Base-by-base conservation (phyloP, 2,113 vertebrate species). In the Lota lota region DNA sequence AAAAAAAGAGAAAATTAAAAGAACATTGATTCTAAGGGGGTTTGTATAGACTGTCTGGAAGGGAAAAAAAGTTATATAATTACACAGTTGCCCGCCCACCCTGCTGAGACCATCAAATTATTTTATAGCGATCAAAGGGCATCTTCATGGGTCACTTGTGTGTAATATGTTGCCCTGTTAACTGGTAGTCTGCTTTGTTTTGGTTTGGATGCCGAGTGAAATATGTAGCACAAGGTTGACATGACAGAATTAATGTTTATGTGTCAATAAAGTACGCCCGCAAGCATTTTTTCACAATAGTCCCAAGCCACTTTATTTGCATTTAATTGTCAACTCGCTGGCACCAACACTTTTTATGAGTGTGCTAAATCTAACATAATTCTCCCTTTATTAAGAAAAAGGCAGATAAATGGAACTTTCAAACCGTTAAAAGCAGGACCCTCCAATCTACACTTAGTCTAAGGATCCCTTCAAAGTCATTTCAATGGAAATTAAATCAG, bases 391-490 rank as follows among this genome's bases (percentile, higher is more conserved):
- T 75, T 72, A 69, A 69, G 40, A 47, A 72, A 78, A 78, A 70
- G 24, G 54, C 63, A 73, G 68, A 70, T 18, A 14, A 22, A 63
- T 63, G 51, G 66, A 51, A 64, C 20, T 66, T 67, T 76, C 17
- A 64, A 64, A 70, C 71, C 75, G 77, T 73, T 72, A 69, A 67
- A 51, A 47, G 53, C 24, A 71, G 79, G 77, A 53, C 57, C 16
- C 0, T 62, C 36, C 54, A 65, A 71, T 74, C 68, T 75, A 68
- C 36, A 59, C 60, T 66, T 83, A 71, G 73, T 61, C 64, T 61
- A 77, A 75, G 65, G 72, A 74, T 73, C 70, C 71, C 79, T 87
- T 83, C 70, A 12, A 74, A 85, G 85, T 87, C 78, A 84, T 85
- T 78, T 84, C 61, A 75, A 67, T 82, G 64, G 78, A 83, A 85